Base-by-base conservation (phyloP, 2,113 vertebrate genomes). In the Epinephelus moara region DNA sequence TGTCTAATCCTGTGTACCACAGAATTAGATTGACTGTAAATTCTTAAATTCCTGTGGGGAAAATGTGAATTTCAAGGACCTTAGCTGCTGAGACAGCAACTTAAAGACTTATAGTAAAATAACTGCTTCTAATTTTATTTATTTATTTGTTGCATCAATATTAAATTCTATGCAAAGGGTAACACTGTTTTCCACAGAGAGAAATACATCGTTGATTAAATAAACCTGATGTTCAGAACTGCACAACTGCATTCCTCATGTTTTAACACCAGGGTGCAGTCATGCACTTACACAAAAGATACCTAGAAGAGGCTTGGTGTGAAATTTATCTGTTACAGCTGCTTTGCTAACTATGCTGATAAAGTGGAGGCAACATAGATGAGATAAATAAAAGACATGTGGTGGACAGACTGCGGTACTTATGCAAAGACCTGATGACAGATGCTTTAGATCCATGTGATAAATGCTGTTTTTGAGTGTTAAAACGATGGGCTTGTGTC, bases 221-320 rank as follows among this genome's bases (percentile, higher is more conserved):
- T 70, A 60, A 73, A 57, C 6, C 27, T 30, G 4, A 23, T 27
- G 13, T 73, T 19, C 13, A 59, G n/a, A 6, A 0, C 30, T 47
- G 69, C 50, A 47, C 6, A 84, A 19, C 68, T 88, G 83, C 74
- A 89, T 70, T 70, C 8, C 78, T 71, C 63, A 47, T 33, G 9
- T 72, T 80, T 75, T 37, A 85, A 80, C 82, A 89, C 70, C 81
- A 91, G 89, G 83, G 86, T 21, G 84, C 82, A 91, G 80, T 85
- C 56, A 86, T 62, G 85, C 14, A 64, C 74, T 75, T 49, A 40
- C 10, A 56, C 23, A 67, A 73, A 81, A 25, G 18, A 47, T 18
- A 69, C 13, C 6, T 45, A 23, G 14, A 52, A 5, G 30, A 53
- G 30, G 40, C 13, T 72, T 42, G 1, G 6, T 55, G 8, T 56